These are phyloP conservation scores for Eueremaeus valkanovi DNA, from an alignment of 2,888 invertebrate species.

Conservation along the genomic window DNA sequence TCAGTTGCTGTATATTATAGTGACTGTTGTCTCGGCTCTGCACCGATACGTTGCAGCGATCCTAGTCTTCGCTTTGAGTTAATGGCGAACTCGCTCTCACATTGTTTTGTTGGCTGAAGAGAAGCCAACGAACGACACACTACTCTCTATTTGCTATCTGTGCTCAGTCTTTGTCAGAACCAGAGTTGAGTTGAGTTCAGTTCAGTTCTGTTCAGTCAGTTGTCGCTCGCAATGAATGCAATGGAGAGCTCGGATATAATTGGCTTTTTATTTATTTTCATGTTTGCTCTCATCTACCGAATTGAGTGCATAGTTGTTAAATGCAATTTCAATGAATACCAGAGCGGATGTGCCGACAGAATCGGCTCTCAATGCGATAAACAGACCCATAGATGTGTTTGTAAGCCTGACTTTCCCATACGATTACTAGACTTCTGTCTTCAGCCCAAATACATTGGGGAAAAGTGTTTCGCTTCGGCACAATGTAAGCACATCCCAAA, in stretches of 20 bases:
- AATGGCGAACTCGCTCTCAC: not conserved
- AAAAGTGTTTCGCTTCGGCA: slow-evolving; percentile 39
- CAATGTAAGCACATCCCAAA: slow-evolving; percentile 41
- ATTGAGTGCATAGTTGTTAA: not conserved
- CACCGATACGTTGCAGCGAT: slow-evolving; percentile 9
- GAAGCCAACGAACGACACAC: not conserved
- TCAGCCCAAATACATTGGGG: slow-evolving; percentile 32
- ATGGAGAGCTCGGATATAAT: not conserved
- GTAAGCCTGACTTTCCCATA: slow-evolving; percentile 37
- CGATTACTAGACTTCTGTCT: slow-evolving; percentile 26
- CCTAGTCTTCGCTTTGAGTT: not conserved
- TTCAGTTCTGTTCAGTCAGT: too few relatives aligned
- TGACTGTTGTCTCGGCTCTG: not conserved
- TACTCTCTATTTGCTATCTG: not conserved
- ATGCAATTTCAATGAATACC: slow-evolving; percentile 39
- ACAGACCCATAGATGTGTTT: slow-evolving; percentile 33
- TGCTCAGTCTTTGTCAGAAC: not conserved
- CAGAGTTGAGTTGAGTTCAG: too few relatives aligned
- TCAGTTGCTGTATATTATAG: not conserved
- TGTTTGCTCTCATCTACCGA: not conserved
- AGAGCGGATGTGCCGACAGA: slow-evolving; percentile 40
- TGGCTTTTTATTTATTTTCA: not conserved
- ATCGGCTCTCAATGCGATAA: slow-evolving; percentile 40
- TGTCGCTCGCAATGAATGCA: not conserved
- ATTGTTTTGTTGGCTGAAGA: not conserved